Conservation (phyloP, 2,113 vertebrate genomes). For the Ptyas mucosa region DNA sequence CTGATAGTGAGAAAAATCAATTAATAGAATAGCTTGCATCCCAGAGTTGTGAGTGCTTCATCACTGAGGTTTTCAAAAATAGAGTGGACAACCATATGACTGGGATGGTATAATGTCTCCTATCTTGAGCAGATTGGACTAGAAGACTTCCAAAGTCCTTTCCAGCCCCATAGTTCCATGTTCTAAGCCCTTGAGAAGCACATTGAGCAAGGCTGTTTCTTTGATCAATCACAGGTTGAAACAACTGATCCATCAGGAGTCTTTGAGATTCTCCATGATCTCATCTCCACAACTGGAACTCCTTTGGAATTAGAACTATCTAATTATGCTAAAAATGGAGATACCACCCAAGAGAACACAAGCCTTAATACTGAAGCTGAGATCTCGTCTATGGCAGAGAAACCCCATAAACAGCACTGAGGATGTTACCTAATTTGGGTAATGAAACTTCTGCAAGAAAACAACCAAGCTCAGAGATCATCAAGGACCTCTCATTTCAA, state of each 20-base stretch:
- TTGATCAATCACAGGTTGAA: background rate
- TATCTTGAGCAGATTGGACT: too few relatives aligned
- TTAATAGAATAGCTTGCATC: background rate
- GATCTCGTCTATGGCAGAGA: slow-evolving; percentile 54
- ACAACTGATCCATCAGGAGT: background rate
- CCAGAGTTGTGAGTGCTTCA: too few relatives aligned
- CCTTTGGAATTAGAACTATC: slow-evolving; percentile 1
- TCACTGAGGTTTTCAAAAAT: too few relatives aligned
- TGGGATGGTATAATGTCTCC: too few relatives aligned
- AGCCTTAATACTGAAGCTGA: slow-evolving; percentile 43
- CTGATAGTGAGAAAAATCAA: background rate
- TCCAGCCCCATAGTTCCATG: too few relatives aligned
- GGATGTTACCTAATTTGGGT: too few relatives aligned
- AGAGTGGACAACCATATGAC: too few relatives aligned
- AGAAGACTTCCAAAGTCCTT: too few relatives aligned
- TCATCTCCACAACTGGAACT: background rate
- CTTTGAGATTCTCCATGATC: background rate
- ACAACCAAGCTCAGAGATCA: too few relatives aligned
- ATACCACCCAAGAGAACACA: slow-evolving; percentile 39
- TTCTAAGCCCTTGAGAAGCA: background rate
- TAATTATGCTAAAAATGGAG: slow-evolving; percentile 32
- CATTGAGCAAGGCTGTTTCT: fast-evolving
- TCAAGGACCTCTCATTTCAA: too few relatives aligned
- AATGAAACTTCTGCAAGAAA: too few relatives aligned
- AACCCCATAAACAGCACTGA: slow-evolving; percentile 40